Base-by-base conservation (phyloP, 2,797 vertebrate genomes). In the Monodelphis domestica region DNA sequence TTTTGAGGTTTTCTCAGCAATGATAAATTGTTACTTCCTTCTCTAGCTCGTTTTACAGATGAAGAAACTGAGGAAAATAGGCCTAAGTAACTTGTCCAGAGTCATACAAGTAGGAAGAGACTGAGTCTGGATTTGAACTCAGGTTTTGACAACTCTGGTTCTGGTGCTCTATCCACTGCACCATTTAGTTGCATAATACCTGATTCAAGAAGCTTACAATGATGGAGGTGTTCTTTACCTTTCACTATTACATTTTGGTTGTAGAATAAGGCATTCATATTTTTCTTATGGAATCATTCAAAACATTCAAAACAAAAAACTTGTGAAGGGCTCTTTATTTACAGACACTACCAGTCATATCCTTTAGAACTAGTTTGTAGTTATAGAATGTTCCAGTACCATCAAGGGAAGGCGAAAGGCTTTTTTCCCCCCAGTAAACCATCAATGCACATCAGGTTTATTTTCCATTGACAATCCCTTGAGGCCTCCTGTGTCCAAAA, bases 391-490 rank as follows among this genome's bases (percentile, higher is more conserved):
- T n/a, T 56, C 91, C 56, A 84, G 63, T 28, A 90, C 53, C 78
- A 96, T 94, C 95, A 96, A 94, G 21, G 95, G 88, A 91, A 87
- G 91, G 59, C 45, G 26, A 53, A 5, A 26, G 29, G 54, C 51
- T 91, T 92, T 92, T 87, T 95, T n/a, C n/a, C n/a, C n/a, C n/a
- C n/a, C n/a, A 94, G 91, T 93, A 29, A 94, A 89, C 55, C 89
- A 52, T 55, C 57, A 89, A 57, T 89, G 93, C 97, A 97, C 97
- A 95, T 97, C 95, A 97, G 96, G 87, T 91, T 89, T 96, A 96
- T 96, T 97, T 97, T 98, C 97, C 96, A 93, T 95, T 89, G 92
- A 95, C 78, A 2, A 38, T 97, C 95, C 91, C n/a, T 54, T 95
- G 94, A 94, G 97, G 94, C 91, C 92, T 54, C 89, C 91, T 93